Percentiles rank a stretch among this genome's conserved stretches.
Evolutionary conservation across 2,113 vertebrate genomes (phyloP).

Genomic region (Grammomys surdaster): DNA sequence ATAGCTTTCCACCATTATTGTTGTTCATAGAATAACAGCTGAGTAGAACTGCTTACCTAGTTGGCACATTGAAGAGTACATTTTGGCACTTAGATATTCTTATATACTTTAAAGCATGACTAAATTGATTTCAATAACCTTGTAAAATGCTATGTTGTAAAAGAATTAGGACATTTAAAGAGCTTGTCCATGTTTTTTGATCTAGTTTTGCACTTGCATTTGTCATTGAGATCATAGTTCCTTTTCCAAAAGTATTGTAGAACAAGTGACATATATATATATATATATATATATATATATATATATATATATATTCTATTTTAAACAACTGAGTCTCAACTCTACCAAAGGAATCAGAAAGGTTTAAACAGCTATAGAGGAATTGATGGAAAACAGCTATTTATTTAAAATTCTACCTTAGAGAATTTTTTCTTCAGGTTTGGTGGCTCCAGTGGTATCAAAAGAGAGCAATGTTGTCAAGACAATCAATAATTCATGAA

Average conservation of each 20-base stretch:
- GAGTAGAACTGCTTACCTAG: not conserved
- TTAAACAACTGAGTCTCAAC: not conserved
- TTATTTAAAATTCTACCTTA: not conserved
- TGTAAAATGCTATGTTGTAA: not conserved
- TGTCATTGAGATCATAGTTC: not conserved
- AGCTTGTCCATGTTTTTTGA: not conserved
- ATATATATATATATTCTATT: not conserved
- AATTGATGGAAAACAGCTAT: not conserved
- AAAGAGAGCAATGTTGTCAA: not conserved
- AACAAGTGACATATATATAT: not conserved
- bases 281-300: not conserved
- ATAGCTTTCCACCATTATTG: not conserved
- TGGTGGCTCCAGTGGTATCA: fast-evolving
- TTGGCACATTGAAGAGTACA: not conserved
- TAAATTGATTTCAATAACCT: not conserved
- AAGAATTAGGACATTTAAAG: not conserved
- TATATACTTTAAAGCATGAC: not conserved
- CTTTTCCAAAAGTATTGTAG: too few species aligned
- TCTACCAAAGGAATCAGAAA: not conserved
- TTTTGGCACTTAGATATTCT: not conserved
- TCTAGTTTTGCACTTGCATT: not conserved
- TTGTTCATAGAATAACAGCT: not conserved
- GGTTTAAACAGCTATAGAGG: not conserved
- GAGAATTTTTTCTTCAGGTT: not conserved
- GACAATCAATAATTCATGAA: not conserved